Base-by-base conservation (phyloP, 2,888 invertebrate species). In the Sarcophaga subvicina region DNA sequence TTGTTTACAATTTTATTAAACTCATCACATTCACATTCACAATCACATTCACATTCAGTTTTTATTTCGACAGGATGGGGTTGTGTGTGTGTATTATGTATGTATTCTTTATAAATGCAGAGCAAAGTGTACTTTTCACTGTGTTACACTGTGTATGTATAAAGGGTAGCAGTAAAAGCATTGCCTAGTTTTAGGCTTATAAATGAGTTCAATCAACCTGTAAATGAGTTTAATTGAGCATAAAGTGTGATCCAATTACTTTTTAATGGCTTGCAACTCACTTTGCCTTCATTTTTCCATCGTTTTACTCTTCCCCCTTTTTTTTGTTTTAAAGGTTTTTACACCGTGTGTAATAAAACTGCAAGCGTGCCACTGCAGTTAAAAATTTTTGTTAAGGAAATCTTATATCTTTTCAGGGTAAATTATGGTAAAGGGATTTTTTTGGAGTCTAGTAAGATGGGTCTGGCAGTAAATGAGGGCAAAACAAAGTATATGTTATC, bases 121-220 rank as follows among this genome's bases (percentile, higher is more conserved):
- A 0, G 60, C 5, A 60, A 25, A 60, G 2, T 69, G 22, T 69
- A 6, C 20, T 76, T 17, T 22, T 37, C 37, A 8, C 37, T 37
- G 8, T 37, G 10, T 37, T 37, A 6, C 8, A 37, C 27, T 59
- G 20, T 10, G 5, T 49, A 67, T 10, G 5, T 49, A 67, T 77
- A 63, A 80, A 77, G 27, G 60, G 47, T 64, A 63, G n/a, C n/a
- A 37, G 60, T 37, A n/a, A 54, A 54, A 54, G 54, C 17, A 6
- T 77, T 72, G 86, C 80, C 83, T 86, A 80, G 80, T 69, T 83
- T 83, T 73, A 83, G 86, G 80, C 77, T 49, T n/a, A 64, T 5
- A 71, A 79, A 82, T 82, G 71, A 76, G 76, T 77, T 86, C 86
- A 86, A 83, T 86, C 83, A 80, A 83, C 80, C 73, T 80, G 69